Base-by-base conservation (phyloP, 2,113 vertebrate species). In the Apeltes quadracus region DNA sequence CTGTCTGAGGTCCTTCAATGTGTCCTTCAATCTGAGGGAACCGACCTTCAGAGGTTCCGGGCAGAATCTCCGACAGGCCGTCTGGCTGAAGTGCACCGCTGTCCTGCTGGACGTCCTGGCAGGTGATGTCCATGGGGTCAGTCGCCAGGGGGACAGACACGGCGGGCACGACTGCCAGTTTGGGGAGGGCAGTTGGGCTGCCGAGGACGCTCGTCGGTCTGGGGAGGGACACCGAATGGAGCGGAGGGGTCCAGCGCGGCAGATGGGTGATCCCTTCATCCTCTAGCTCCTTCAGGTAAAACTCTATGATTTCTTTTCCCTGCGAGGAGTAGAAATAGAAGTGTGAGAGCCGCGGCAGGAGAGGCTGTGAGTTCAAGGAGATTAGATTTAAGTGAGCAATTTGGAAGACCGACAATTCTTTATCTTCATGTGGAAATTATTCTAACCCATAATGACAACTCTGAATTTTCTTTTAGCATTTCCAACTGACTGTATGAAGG, bases 221-320 rank as follows among this genome's bases (percentile, higher is more conserved):
- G 46, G 77, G 72, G 9, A 25, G 84, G 27, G 58, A 90, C 59
- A 22, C 85, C 62, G 63, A 64, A 15, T 20, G 18, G 16, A 76
- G 71, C 50, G 76, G 75, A 3, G 95, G 93, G 44, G 83, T 92
- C 97, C 97, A 98, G 44, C 96, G 95, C 41, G 96, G 96, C 50
- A 98, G 84, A 0, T 91, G 93, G 1, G 88, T 94, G 71, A 98
- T 93, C 46, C 97, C 96, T 79, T 97, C 96, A 7, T 96, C 95
- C 18, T 97, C 94, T 7, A 99, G 74, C 83, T 98, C 95, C 59
- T 93, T 96, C 77, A 99, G 88, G 92, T 98, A 98, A 87, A 95
- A 98, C 56, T 99, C 97, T 0, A 98, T 98, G 74, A 98, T 98
- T 85, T 98, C 97, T 79, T 98, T 99, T 75, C 97, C 97, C 97